These are phyloP conservation scores for Solea solea DNA, from an alignment of 2,113 vertebrate species.

Conservation along the genomic window DNA sequence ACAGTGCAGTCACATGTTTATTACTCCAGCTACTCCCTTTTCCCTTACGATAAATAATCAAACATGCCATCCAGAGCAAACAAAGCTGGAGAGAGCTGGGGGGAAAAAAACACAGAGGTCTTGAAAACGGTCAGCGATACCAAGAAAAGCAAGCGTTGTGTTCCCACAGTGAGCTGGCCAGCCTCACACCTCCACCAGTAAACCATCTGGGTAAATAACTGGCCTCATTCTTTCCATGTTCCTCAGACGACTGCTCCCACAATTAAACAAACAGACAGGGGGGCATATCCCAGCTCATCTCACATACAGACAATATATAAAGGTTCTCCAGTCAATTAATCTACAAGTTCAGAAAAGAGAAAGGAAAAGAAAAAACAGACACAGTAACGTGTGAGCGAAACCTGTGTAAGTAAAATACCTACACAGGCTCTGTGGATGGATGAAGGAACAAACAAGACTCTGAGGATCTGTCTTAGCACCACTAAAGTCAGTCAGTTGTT, in stretches of 20 bases:
- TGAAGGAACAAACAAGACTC: constrained; percentile 20
- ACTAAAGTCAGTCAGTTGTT: constrained; percentile 52
- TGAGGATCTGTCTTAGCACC: constrained; percentile 26
- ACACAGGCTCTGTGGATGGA: constrained; percentile 25
- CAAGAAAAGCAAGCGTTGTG: constrained; percentile 91
- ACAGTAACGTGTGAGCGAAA: constrained; percentile 47
- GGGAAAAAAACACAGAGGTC: constrained; percentile 87
- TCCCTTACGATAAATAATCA: constrained; percentile 98
- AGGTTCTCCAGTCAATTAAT: constrained; percentile 18
- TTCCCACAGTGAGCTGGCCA: constrained; percentile 90
- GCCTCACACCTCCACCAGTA: constrained; percentile 95
- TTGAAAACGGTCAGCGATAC: constrained; percentile 89
- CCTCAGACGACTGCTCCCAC: constrained; percentile 92
- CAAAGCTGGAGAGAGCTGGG: constrained; percentile 86
- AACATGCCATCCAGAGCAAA: constrained; percentile 98
- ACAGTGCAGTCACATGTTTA: constrained; percentile 93
- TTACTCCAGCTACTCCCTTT: constrained; percentile 93
- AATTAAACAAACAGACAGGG: constrained; percentile 93
- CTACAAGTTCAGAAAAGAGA: constrained; percentile 10
- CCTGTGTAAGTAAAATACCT: constrained; percentile 17
- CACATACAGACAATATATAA: constrained; percentile 36
- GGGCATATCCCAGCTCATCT: constrained; percentile 82
- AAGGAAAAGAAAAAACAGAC: constrained; percentile 6
- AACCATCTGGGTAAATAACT: constrained; percentile 97
- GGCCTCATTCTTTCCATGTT: constrained; percentile 95